phyloP scores from a whole-genome alignment of 2,113 vertebrate genomes.

The Pteropus alecto region DNA sequence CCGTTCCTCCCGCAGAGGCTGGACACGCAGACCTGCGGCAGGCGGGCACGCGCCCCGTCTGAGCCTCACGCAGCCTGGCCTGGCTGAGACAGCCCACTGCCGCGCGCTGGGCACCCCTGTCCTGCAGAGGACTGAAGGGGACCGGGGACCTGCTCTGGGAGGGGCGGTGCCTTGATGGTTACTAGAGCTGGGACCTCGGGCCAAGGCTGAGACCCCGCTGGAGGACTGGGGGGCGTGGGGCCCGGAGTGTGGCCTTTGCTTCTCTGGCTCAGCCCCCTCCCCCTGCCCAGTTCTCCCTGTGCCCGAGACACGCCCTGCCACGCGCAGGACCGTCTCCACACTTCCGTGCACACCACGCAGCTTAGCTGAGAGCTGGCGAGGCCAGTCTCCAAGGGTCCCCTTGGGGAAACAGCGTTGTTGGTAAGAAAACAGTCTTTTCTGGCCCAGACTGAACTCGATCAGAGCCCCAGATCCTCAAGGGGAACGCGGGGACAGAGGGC shows the following conservation, averaged over 20 bases:
- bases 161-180: neutral
- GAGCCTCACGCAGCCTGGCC: no score
- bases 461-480: neutral
- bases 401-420: neutral
- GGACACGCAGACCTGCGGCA: conserved; percentile 86
- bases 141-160: neutral
- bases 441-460: neutral
- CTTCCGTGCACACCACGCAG: accelerated
- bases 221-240: neutral
- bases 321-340: no score
- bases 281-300: no score
- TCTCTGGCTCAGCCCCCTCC: neutral
- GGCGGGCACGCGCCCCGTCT: no score
- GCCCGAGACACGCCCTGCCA: no score
- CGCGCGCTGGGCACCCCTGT: no score
- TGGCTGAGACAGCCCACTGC: no score
- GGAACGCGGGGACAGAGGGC: accelerated
- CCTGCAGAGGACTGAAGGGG: no score
- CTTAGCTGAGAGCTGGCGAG: neutral
- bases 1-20: conserved; percentile 87
- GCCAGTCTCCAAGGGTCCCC: accelerated
- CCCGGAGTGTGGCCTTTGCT: no score
- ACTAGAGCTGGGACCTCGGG: neutral
- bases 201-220: neutral
- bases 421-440: neutral